Base-by-base conservation (phyloP, 2,888 invertebrate species). In the Pomacea canaliculata region DNA sequence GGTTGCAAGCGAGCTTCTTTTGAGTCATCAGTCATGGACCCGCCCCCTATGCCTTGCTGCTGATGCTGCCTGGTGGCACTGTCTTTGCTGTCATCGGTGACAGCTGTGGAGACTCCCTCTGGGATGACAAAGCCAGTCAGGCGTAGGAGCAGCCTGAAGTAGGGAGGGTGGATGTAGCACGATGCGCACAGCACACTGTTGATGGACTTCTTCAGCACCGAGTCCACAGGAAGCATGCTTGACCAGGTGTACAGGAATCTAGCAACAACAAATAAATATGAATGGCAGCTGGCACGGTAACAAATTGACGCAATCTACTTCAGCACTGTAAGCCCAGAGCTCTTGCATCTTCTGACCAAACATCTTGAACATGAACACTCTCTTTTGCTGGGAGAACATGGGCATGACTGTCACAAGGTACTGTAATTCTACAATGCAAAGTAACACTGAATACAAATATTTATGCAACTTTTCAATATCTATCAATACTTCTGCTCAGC, bases 151-250 rank as follows among this genome's bases (percentile, higher is more conserved):
- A 93, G 92, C 69, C 94, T 94, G 88, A 96, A 97, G 73, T 95
- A 92, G 80, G 94, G 94, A 0, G 96, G 95, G 83, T 94, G 93
- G 56, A 96, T 95, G 90, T 94, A 95, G 91, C 96, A 97, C 87
- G 96, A 93, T 8, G 96, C 94, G 90, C 97, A 97, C 71, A 97
- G 91, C 75, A 96, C 93, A 86, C 95, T 94, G 91, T 97, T 96
- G n/a, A 97, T 93, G 0, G 96, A 94, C 85, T 94, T 94, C 91
- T 97, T 97, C 72, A 97, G 92, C 56, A 86, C 82, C 27, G 94
- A 94, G 76, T 94, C 93, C 66, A 94, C 93, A 27, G 94, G 93
- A 69, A 95, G 92, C n/a, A 93, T 92, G 75, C 94, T 92, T 37
- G 95, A 94, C 95, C 97, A 96, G 73, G 94, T 93, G 90, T 94